Evolutionary conservation across 2,797 vertebrate genomes (phyloP).

Genomic region (Cottoperca gobio): DNA sequence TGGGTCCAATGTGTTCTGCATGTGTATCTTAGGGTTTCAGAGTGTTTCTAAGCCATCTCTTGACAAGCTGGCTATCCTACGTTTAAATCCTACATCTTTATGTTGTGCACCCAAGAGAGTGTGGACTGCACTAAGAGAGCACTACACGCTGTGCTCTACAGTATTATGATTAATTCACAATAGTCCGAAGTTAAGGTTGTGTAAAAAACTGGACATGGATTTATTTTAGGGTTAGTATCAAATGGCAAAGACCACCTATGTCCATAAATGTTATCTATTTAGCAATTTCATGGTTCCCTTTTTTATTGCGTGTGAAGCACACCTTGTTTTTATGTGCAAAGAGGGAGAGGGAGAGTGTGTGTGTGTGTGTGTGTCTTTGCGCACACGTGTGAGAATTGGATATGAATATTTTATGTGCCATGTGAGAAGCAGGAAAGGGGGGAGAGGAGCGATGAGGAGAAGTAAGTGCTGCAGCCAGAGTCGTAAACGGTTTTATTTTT

Average conservation of each 20-base stretch:
- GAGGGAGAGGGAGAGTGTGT: too few species aligned
- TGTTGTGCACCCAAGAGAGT: constrained; percentile 40
- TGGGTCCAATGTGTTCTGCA: constrained; percentile 58
- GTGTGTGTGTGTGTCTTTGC: constrained; percentile 7
- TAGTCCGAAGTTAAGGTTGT: constrained; percentile 10
- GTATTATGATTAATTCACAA: constrained; percentile 42
- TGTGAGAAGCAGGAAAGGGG: constrained; percentile 44
- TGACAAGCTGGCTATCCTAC: constrained; percentile 32
- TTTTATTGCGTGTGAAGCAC: constrained; percentile 33
- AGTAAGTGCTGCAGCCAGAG: constrained; percentile 34
- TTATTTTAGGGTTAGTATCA: neutral
- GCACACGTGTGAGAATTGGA: constrained; percentile 40
- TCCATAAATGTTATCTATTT: constrained; percentile 22
- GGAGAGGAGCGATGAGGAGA: constrained; percentile 42
- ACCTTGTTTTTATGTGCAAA: neutral
- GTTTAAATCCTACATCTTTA: constrained; percentile 47
- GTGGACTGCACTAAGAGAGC: constrained; percentile 28
- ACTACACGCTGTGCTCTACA: neutral
- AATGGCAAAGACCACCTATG: constrained; percentile 1
- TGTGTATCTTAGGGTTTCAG: constrained; percentile 61
- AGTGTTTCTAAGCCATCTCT: constrained; percentile 37
- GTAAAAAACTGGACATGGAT: constrained; percentile 12
- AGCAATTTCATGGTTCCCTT: constrained; percentile 11
- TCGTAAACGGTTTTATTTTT: constrained; percentile 52
- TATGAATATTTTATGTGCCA: constrained; percentile 67